Evolutionary conservation across 2,888 invertebrate species (phyloP).

Genomic region (Trachelus tabidus): DNA sequence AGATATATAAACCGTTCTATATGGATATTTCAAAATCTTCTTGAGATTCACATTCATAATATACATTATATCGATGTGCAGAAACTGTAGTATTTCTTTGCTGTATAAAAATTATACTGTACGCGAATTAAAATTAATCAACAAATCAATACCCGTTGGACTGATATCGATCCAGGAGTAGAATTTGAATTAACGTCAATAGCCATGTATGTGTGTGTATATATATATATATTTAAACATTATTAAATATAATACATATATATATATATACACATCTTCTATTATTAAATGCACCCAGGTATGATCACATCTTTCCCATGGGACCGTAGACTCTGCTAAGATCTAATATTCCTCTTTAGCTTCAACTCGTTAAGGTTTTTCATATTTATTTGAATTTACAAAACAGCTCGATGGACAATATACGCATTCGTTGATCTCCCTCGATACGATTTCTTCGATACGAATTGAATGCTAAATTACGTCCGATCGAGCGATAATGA

Average conservation of each 20-base stretch:
- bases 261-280: slow-evolving; percentile 15
- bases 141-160: slow-evolving; percentile 15
- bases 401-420: background rate
- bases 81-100: slow-evolving; percentile 3
- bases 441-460: background rate
- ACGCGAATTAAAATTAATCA: slow-evolving; percentile 23
- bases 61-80: slow-evolving; percentile 2
- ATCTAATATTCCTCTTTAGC: background rate
- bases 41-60: background rate
- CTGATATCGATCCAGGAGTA: slow-evolving; percentile 24
- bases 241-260: too few relatives aligned
- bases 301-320: slow-evolving; percentile 26
- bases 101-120: slow-evolving; percentile 24
- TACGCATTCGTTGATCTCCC: background rate
- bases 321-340: slow-evolving; percentile 17
- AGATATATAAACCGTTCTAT: background rate
- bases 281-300: slow-evolving; percentile 26
- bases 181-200: slow-evolving; percentile 19
- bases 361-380: background rate
- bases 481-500: background rate
- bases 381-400: background rate
- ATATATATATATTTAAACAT: background rate
- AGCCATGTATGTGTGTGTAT: slow-evolving; percentile 6
- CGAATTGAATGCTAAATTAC: background rate
- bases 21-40: background rate